phyloP scores from a whole-genome alignment of 2,797 vertebrate genomes.

The Alosa sapidissima region DNA sequence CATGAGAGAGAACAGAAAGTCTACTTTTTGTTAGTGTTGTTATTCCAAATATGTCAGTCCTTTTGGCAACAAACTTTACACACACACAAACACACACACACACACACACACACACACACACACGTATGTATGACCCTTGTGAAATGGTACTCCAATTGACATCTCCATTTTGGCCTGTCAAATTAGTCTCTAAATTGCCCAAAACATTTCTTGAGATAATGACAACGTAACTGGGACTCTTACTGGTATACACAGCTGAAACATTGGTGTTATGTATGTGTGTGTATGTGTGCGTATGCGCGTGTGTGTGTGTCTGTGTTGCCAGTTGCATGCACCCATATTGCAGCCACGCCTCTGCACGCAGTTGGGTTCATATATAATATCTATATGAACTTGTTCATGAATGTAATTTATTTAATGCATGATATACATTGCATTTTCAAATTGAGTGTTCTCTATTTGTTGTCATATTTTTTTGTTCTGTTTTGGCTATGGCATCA shows the following conservation, averaged over 20 bases:
- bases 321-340: not conserved
- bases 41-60: not conserved
- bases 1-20: slow-evolving; percentile 9
- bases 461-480: not conserved
- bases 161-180: not conserved
- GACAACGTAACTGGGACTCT: not conserved
- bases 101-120: too few relatives aligned
- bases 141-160: not conserved
- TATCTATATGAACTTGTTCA: not conserved
- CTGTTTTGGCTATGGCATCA: not conserved
- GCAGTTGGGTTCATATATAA: not conserved
- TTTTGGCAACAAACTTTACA: not conserved
- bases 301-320: not conserved
- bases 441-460: not conserved
- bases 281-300: too few relatives aligned
- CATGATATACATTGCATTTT: not conserved
- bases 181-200: not conserved
- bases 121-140: not conserved
- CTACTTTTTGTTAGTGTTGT: not conserved
- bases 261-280: slow-evolving; percentile 9
- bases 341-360: not conserved
- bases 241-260: not conserved
- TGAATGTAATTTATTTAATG: not conserved
- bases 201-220: not conserved
- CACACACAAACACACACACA: not conserved